A percentile compares a stretch with the other conserved stretches of the same genome.
Evolutionary conservation across 2,797 vertebrate species (phyloP).

Genomic region (Chrysocyon brachyurus): DNA sequence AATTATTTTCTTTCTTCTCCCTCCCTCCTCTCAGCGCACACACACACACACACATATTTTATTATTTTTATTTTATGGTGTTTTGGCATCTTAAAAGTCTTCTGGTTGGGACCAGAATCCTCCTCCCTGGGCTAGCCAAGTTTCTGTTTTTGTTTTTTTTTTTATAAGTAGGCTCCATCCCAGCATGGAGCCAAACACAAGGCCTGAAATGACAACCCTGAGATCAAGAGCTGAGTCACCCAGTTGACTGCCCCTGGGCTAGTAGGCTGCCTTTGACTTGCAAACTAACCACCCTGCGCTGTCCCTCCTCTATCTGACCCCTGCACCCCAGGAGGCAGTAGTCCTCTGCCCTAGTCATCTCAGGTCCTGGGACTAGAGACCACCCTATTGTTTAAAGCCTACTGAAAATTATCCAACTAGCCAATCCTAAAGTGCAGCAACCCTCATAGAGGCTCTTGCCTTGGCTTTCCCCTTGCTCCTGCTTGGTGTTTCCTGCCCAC

Average conservation of each 20-base stretch:
- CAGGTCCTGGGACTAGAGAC: background rate
- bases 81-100: background rate
- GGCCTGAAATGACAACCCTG: background rate
- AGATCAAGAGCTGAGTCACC: too few relatives aligned
- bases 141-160: background rate
- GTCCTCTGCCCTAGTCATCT: background rate
- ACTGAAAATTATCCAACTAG: background rate
- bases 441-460: background rate
- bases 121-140: background rate
- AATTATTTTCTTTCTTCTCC: background rate
- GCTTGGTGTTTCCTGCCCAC: background rate
- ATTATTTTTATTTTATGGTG: background rate
- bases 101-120: background rate
- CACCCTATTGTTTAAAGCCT: background rate
- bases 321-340: too few relatives aligned
- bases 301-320: background rate
- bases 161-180: background rate
- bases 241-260: background rate
- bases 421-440: background rate
- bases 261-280: background rate
- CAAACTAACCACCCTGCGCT: background rate
- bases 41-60: background rate
- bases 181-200: background rate
- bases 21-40: background rate
- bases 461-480: background rate